phyloP scores from a whole-genome alignment of 1,140 invertebrate genomes.

The Meloidogyne exigua region DNA sequence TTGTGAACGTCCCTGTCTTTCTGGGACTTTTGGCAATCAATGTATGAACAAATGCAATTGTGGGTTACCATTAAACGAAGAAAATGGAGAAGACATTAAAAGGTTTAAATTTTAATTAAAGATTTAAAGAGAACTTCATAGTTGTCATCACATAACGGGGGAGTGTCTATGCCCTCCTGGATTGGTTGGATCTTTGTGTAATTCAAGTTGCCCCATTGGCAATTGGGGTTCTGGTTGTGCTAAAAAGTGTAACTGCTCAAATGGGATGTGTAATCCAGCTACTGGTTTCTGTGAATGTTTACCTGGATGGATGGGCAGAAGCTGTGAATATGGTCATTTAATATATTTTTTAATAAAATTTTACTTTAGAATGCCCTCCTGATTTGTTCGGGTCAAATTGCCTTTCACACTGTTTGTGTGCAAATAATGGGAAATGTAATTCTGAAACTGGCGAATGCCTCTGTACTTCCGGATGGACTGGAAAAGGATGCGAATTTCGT shows the following conservation, averaged over 20 bases:
- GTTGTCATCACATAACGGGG: constrained; percentile 68
- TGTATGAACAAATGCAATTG: constrained; percentile 53
- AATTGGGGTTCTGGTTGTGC: constrained; percentile 50
- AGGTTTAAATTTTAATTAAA: neutral
- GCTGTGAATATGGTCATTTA: constrained; percentile 64
- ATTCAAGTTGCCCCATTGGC: constrained; percentile 44
- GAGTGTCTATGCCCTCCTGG: constrained; percentile 79
- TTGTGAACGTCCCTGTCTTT: constrained; percentile 75
- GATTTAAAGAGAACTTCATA: neutral
- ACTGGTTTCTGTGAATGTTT: constrained; percentile 66
- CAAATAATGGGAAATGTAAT: constrained; percentile 55
- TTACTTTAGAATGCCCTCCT: constrained; percentile 62
- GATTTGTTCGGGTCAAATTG: constrained; percentile 65
- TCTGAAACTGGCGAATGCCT: constrained; percentile 57
- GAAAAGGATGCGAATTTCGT: constrained; percentile 62
- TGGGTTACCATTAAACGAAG: constrained; percentile 26
- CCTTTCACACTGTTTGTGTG: constrained; percentile 57
- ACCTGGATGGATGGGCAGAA: constrained; percentile 65
- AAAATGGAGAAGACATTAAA: constrained; percentile 11
- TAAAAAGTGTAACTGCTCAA: constrained; percentile 46
- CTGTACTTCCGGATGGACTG: constrained; percentile 61
- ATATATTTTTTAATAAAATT: no score
- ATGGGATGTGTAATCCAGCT: constrained; percentile 60
- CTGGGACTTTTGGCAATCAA: constrained; percentile 64
- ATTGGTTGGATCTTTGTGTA: constrained; percentile 65